Evolutionary conservation across 2,888 invertebrate species (phyloP).

Genomic region (Meghimatium bilineatum): DNA sequence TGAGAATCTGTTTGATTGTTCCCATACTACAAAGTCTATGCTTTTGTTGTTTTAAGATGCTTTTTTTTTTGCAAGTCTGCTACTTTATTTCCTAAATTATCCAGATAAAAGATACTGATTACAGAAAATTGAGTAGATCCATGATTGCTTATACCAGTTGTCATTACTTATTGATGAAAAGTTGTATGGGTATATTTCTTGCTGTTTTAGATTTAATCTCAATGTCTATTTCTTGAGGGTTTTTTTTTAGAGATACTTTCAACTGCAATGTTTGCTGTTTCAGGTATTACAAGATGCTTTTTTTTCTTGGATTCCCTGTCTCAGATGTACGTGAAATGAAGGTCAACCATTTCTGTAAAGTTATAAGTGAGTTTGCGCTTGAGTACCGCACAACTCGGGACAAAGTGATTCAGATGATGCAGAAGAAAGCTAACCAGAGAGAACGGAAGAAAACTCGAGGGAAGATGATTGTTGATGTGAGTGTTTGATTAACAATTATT

Average conservation of each 20-base stretch:
- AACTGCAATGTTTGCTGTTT: slow-evolving; percentile 28
- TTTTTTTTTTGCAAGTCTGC: too few species aligned
- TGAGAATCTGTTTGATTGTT: too few species aligned
- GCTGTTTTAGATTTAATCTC: too few species aligned
- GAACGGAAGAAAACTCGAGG: slow-evolving; percentile 98
- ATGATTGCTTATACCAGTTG: too few species aligned
- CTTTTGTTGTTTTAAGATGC: too few species aligned
- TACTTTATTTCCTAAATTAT: too few species aligned
- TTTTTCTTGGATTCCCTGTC: slow-evolving; percentile 93
- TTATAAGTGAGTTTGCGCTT: slow-evolving; percentile 96
- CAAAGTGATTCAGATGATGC: slow-evolving; percentile 93
- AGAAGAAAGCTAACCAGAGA: slow-evolving; percentile 89
- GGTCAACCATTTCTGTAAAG: slow-evolving; percentile 92
- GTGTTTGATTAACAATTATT: slow-evolving; percentile 41
- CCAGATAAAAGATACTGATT: too few species aligned
- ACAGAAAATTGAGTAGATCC: too few species aligned
- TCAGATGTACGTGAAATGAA: slow-evolving; percentile 90
- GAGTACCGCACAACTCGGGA: slow-evolving; percentile 98
- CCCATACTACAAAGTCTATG: too few species aligned
- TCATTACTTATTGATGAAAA: too few species aligned
- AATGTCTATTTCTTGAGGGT: not conserved
- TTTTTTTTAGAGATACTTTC: not conserved
- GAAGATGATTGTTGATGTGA: slow-evolving; percentile 90
- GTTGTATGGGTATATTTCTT: too few species aligned
- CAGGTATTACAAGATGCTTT: slow-evolving; percentile 90